Evolutionary conservation across 1,140 invertebrate species (phyloP), one percentile per base, ranked within the genome.

Genomic region (Neodiprion virginianus): DNA sequence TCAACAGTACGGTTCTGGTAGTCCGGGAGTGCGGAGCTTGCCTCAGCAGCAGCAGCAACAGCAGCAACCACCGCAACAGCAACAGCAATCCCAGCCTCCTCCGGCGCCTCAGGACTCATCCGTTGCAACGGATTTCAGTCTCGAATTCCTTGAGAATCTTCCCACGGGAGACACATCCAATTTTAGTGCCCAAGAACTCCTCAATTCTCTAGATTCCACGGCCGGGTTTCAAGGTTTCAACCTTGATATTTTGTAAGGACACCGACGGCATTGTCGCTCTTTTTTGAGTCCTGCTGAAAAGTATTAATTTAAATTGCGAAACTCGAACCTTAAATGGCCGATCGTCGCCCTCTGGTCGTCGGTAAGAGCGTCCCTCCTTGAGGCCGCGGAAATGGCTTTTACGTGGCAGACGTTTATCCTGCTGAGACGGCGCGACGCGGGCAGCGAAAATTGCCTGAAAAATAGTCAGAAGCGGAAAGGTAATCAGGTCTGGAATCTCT

Each of bases 81-180:
- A 40, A 40, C 80, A 82, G 40, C 86, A 86, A 65, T 79, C 78
- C 40, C 89, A 85, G 78, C 87, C 81, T 72, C 82, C 80, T 76
- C 84, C 77, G 81, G 84, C 79, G 79, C 84, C 85, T 76, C 82
- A 77, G 79, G 88, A 84, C 77, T 87, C 86, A 5, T 85, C 86
- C 65, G 86, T 87, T 11, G 81, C 82, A 67, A 78, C 91, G 90
- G 94, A 95, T 82, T 94, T 95, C 81, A 94, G 92, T 85, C 89
- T 95, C 76, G 94, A 95, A 89, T 94, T 95, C 86, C 87, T 95
- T n/a, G 94, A 95, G 80, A 94, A 93, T 85, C 90, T 95, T 82
- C 92, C 93, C 61, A 90, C 92, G 71, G 90, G 90, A 23, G 93
- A 94, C 80, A 89, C 92, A 66, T 91, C 90, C 78, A 92, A 92